These are phyloP conservation scores for Ptyas mucosa DNA, from an alignment of 2,113 vertebrate genomes.

Conservation along the genomic window DNA sequence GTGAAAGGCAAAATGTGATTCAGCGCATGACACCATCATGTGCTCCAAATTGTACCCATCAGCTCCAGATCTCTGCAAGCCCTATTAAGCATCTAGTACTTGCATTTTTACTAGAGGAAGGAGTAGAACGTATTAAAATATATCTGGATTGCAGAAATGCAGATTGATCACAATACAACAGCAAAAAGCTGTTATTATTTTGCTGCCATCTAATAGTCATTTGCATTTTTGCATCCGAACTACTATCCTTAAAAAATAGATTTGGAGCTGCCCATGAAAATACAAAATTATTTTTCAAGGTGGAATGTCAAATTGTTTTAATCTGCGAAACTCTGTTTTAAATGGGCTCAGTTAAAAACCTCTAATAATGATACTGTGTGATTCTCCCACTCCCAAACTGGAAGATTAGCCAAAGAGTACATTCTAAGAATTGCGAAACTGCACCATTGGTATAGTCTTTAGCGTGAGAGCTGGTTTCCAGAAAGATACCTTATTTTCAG, in stretches of 20 bases:
- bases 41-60: background rate
- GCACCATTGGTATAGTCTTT: background rate
- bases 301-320: background rate
- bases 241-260: background rate
- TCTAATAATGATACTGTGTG: background rate
- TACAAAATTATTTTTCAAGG: slow-evolving; percentile 2
- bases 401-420: background rate
- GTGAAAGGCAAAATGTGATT: background rate
- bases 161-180: background rate
- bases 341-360: background rate
- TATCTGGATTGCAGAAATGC: background rate
- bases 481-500: background rate
- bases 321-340: background rate
- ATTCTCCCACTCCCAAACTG: accelerated
- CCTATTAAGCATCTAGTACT: background rate
- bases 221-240: background rate
- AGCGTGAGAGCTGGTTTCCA: background rate
- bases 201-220: background rate
- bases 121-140: background rate
- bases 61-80: background rate
- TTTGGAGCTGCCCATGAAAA: background rate
- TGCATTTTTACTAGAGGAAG: background rate
- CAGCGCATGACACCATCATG: background rate
- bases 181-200: background rate
- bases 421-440: background rate